A percentile compares a stretch with the other conserved stretches of the same genome.
Conservation (phyloP, 2,888 invertebrate genomes). For the Ditula angustiorana region DNA sequence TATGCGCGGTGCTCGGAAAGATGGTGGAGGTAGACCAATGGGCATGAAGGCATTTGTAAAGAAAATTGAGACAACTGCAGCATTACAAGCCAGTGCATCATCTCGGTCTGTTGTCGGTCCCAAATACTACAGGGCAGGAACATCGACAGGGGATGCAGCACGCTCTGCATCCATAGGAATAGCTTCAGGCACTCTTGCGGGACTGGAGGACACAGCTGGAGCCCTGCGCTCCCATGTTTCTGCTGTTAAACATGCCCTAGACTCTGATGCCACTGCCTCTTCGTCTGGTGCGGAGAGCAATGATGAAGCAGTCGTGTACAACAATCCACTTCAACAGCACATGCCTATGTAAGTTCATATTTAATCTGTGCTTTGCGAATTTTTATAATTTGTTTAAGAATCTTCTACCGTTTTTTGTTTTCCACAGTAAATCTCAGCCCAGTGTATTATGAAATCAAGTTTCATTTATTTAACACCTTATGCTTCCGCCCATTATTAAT, state of each 20-base stretch:
- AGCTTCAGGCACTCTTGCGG: slow-evolving; percentile 88
- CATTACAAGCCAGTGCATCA: slow-evolving; percentile 75
- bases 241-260: slow-evolving; percentile 90
- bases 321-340: slow-evolving; percentile 90
- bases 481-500: no score
- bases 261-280: slow-evolving; percentile 97
- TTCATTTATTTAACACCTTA: no score
- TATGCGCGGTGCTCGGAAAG: slow-evolving; percentile 89
- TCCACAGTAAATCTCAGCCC: no score
- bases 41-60: slow-evolving; percentile 77
- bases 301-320: slow-evolving; percentile 93
- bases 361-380: slow-evolving; percentile 15
- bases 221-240: slow-evolving; percentile 90
- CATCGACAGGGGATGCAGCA: slow-evolving; percentile 91
- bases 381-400: background rate
- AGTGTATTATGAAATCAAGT: no score
- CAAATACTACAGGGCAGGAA: slow-evolving; percentile 80
- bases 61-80: slow-evolving; percentile 74
- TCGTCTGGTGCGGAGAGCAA: slow-evolving; percentile 98
- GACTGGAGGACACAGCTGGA: slow-evolving; percentile 90
- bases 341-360: slow-evolving; percentile 91
- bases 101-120: slow-evolving; percentile 70
- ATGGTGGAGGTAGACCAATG: slow-evolving; percentile 76
- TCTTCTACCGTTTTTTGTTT: no score
- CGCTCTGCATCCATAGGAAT: slow-evolving; percentile 86